phyloP scores from a whole-genome alignment of 2,797 vertebrate genomes.

The Myotis daubentonii region DNA sequence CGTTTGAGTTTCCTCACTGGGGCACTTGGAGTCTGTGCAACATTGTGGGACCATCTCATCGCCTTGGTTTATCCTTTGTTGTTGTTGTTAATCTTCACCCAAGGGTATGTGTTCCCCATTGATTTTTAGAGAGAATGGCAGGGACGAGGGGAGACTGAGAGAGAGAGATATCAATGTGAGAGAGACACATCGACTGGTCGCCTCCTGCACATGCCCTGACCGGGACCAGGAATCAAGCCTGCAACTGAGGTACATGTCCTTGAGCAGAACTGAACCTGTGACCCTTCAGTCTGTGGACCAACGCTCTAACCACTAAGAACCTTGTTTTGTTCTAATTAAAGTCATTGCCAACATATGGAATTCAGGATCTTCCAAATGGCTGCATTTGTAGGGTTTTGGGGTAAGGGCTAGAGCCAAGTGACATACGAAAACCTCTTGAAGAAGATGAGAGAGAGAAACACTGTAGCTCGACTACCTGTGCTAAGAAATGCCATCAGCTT shows the following conservation, averaged over 20 bases:
- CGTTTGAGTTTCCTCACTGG: not conserved
- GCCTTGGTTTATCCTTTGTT: not conserved
- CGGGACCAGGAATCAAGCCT: too few species aligned
- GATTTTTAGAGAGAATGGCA: too few species aligned
- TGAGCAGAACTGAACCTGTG: not conserved
- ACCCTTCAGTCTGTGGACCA: not conserved
- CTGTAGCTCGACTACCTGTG: not conserved
- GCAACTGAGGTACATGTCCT: not conserved
- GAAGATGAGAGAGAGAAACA: not conserved
- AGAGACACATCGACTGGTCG: too few species aligned
- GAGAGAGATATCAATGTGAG: too few species aligned
- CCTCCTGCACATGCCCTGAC: too few species aligned
- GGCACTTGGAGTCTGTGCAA: not conserved
- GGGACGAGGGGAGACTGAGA: too few species aligned
- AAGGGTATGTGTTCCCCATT: too few species aligned
- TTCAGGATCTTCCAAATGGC: not conserved
- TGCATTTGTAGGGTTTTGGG: not conserved
- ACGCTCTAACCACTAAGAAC: not conserved
- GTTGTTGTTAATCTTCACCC: too few species aligned
- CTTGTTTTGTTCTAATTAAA: not conserved
- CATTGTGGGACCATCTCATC: not conserved
- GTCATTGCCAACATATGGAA: not conserved
- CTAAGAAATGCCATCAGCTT: not conserved
- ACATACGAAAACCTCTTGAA: not conserved
- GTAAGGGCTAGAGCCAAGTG: not conserved